Evolutionary conservation across 2,113 vertebrate genomes (phyloP), one percentile per base, ranked within the genome.

Genomic region (Psammodynastes pulverulentus): DNA sequence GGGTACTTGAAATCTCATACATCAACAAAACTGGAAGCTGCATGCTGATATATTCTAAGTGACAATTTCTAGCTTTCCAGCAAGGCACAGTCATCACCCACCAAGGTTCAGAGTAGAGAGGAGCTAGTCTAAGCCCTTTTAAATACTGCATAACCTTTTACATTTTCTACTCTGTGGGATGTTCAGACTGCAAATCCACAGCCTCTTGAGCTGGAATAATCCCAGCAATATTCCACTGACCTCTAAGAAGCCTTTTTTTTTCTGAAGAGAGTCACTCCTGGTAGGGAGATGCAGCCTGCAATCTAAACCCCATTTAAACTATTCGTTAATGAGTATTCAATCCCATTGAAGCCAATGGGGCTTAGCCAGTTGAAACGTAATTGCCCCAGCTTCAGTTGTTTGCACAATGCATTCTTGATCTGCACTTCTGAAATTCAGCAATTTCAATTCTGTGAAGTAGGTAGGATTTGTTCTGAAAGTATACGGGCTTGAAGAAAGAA

Each of bases 101-200:
- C 24, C 39, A 87, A 51, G 45, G 19, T 67, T 91, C 84, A 87
- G 67, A 13, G 48, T 91, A 58, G 5, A 91, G 53, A 39, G 48
- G 53, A 87, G 53, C 45, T 49, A 62, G 12, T 67, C 23, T 34
- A 87, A 56, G 84, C 56, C 21, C 29, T 91, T 91, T 87, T 49
- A 91, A 91, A 91, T 87, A 87, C 46, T 87, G n/a, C 46, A 43
- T 48, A 86, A 49, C 84, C 90, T 87, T 91, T 91, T 51, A 51
- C n/a, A 51, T 91, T 91, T 91, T 91, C 52, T 91, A n/a, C 79
- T 46, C 79, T 56, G 51, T 56, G 86, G 84, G 54, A 8, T 7
- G n/a, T 1, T 91, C 85, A 67, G 85, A 91, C 45, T 67, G 45
- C 54, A 91, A 87, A 91, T 85, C 90, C 46, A 19, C 54, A 87